These are phyloP conservation scores for Mionectes olivaceus DNA, from an alignment of 2,797 vertebrate genomes.

Conservation along the genomic window DNA sequence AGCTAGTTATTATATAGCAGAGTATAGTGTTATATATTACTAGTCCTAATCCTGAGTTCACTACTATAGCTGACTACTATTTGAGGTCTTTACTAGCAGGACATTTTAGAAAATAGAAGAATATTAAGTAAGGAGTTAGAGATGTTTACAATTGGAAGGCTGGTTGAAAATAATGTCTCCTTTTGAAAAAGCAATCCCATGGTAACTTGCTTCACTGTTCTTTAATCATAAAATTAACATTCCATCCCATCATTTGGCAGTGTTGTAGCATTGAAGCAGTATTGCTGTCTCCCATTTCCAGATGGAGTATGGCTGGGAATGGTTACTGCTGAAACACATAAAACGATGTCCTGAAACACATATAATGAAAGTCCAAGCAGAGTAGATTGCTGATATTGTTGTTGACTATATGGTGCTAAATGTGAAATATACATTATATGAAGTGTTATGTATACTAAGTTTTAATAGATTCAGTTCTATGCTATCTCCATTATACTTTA, in stretches of 20 bases:
- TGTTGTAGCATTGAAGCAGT: neutral
- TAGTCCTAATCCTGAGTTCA: neutral
- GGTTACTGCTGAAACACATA: slow-evolving; percentile 20
- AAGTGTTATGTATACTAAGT: slow-evolving; percentile 21
- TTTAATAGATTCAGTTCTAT: neutral
- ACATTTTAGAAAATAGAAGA: neutral
- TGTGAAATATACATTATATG: neutral
- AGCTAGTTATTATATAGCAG: neutral
- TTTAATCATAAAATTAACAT: slow-evolving; percentile 20
- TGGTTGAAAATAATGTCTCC: neutral
- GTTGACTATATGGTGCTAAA: neutral
- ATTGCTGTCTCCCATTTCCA: slow-evolving; percentile 46
- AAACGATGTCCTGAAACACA: slow-evolving; percentile 34
- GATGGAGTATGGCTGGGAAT: slow-evolving; percentile 19
- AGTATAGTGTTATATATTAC: neutral
- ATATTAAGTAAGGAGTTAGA: neutral
- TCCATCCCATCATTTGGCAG: slow-evolving; percentile 48
- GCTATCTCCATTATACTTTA: neutral
- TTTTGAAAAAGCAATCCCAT: neutral
- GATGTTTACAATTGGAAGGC: neutral
- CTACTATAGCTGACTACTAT: neutral
- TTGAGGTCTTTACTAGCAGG: neutral
- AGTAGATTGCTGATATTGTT: neutral
- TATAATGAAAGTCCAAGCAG: slow-evolving; percentile 52
- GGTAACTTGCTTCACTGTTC: neutral